Evolutionary conservation across 2,888 invertebrate species (phyloP).

Genomic region (Dryobotodes eremita): DNA sequence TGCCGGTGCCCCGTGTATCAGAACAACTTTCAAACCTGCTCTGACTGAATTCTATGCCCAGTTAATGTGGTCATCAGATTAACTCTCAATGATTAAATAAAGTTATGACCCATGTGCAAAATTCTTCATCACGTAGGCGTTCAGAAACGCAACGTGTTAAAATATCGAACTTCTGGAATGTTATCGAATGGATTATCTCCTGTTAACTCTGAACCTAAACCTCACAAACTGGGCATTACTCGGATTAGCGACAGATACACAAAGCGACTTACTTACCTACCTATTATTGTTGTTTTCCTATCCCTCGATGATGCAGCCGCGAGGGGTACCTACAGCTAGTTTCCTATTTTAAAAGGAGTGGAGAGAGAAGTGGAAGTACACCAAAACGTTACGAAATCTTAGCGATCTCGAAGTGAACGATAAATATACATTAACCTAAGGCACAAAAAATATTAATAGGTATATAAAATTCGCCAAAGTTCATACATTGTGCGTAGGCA

Average conservation of each 20-base stretch:
- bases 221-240: too few species aligned
- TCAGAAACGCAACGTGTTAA: background rate
- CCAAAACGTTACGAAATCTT: background rate
- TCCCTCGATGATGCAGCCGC: background rate
- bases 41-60: background rate
- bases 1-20: background rate
- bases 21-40: background rate
- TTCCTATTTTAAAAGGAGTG: background rate
- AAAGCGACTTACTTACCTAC: background rate
- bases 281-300: background rate
- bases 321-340: background rate
- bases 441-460: background rate
- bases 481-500: slow-evolving; percentile 24
- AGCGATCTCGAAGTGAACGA: background rate
- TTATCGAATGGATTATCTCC: background rate
- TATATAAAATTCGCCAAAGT: slow-evolving; percentile 11
- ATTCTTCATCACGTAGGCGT: background rate
- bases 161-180: background rate
- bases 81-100: background rate
- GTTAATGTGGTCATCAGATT: background rate
- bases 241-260: too few species aligned
- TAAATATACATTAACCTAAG: background rate
- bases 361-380: background rate
- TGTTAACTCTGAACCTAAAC: background rate
- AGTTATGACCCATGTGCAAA: background rate